Evolutionary conservation across 2,113 vertebrate genomes (phyloP), one percentile per base, ranked within the genome.

Genomic region (Carassius auratus): DNA sequence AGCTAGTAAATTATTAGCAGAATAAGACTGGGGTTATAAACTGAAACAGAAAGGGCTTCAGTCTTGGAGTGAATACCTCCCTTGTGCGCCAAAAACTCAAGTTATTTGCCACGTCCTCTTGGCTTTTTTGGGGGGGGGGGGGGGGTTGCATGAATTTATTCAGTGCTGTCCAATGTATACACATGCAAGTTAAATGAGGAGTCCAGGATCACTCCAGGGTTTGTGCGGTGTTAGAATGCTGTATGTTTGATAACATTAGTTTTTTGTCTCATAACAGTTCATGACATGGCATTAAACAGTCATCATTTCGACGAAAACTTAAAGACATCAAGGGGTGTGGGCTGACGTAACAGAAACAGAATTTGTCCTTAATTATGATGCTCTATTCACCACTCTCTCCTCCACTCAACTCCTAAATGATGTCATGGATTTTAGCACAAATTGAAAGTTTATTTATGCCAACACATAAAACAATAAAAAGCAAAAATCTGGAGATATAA

Each of bases 331-430:
- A 55, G 9, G 57, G 21, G n/a, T 64, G 14, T 74, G 50, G 61
- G 30, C 13, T 74, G 42, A 68, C 55, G 13, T 12, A 79, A 76
- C 64, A 84, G 52, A 59, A 38, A 79, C 71, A 48, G 61, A 88
- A 80, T 84, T 68, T 80, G 80, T 57, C 77, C 30, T 71, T 88
- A 48, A 84, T 88, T 83, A 86, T 84, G 75, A 59, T 71, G 26
- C 76, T 7, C 30, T 14, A 45, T 26, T 45, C n/a, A 68, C 84
- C 66, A 64, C 80, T 79, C 84, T n/a, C 66, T 45, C 45, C 69
- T 73, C 50, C 15, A 1, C 82, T 26, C 33, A 83, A 73, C 57
- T 52, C 62, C 33, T 10, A 45, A 73, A 75, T 84, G 66, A 81
- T 68, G 76, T 88, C 75, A 84, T 80, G 57, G 73, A n/a, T 15